phyloP scores from a whole-genome alignment of 2,888 invertebrate species.

The Prosopocoilus inquinatus region DNA sequence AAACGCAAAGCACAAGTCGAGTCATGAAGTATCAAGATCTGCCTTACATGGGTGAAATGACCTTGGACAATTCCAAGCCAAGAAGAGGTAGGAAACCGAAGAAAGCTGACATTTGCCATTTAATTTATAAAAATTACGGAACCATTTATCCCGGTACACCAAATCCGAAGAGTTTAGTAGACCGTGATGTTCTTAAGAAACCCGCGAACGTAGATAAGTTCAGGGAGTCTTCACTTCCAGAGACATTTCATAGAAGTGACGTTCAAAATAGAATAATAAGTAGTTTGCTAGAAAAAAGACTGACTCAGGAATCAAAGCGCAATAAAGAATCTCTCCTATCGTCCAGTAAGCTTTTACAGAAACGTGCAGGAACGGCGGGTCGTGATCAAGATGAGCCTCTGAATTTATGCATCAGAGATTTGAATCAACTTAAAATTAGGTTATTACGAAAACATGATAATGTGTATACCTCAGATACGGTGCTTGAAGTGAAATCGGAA shows the following conservation, averaged over 20 bases:
- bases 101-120: slow-evolving; percentile 87
- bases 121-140: slow-evolving; percentile 89
- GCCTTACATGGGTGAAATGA: slow-evolving; percentile 92
- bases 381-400: slow-evolving; percentile 69
- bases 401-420: slow-evolving; percentile 79
- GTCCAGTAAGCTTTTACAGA: slow-evolving; percentile 42
- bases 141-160: slow-evolving; percentile 80
- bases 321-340: slow-evolving; percentile 30
- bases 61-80: slow-evolving; percentile 83
- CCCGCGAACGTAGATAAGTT: slow-evolving; percentile 17
- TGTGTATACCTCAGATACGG: slow-evolving; percentile 56
- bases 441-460: slow-evolving; percentile 63
- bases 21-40: slow-evolving; percentile 77
- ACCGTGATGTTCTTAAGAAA: slow-evolving; percentile 36
- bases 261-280: slow-evolving; percentile 69
- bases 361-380: slow-evolving; percentile 38
- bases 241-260: slow-evolving; percentile 56
- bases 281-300: slow-evolving; percentile 66
- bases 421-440: slow-evolving; percentile 66
- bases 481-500: slow-evolving; percentile 60
- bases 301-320: slow-evolving; percentile 65
- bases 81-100: slow-evolving; percentile 85
- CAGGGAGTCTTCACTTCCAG: slow-evolving; percentile 22
- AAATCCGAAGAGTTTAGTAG: slow-evolving; percentile 53
- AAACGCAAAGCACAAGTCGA: slow-evolving; percentile 43